A percentile compares a stretch with the other conserved stretches of the same genome.
Conservation (phyloP, 2,113 vertebrate species). For the Desmodus rotundus region DNA sequence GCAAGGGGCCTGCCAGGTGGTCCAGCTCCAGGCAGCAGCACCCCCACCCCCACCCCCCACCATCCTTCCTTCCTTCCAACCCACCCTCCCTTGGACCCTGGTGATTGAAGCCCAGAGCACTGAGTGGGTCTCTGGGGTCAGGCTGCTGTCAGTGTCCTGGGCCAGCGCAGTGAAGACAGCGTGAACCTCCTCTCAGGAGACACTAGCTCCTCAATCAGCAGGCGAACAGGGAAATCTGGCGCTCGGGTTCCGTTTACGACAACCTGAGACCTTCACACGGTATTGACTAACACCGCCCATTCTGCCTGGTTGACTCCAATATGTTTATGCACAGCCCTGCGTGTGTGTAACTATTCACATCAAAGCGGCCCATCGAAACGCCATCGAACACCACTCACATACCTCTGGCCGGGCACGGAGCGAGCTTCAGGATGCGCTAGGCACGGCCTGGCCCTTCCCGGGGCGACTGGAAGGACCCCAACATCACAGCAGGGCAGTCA, state of each 20-base stretch:
- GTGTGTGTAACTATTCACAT: background rate
- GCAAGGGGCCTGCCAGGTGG: background rate
- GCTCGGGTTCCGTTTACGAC: background rate
- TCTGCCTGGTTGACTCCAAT: background rate
- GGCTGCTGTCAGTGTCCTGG: background rate
- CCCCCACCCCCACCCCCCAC: background rate
- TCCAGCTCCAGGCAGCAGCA: background rate
- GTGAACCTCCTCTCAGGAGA: background rate
- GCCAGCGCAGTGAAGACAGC: background rate
- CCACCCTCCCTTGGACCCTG: too few species aligned
- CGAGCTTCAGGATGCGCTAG: fast-evolving
- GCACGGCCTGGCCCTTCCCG: background rate
- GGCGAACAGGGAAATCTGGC: too few species aligned
- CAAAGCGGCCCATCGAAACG: background rate
- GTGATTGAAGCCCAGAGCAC: background rate
- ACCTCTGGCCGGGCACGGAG: background rate
- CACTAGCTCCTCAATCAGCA: background rate
- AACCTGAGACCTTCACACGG: fast-evolving
- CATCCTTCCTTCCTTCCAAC: background rate
- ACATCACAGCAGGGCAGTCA: background rate
- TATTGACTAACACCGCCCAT: background rate
- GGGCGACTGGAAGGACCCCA: background rate
- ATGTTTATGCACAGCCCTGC: background rate
- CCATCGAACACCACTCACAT: background rate
- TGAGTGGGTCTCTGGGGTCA: background rate